Evolutionary conservation across 2,888 invertebrate genomes (phyloP).

Genomic region (Tenthredo livida): DNA sequence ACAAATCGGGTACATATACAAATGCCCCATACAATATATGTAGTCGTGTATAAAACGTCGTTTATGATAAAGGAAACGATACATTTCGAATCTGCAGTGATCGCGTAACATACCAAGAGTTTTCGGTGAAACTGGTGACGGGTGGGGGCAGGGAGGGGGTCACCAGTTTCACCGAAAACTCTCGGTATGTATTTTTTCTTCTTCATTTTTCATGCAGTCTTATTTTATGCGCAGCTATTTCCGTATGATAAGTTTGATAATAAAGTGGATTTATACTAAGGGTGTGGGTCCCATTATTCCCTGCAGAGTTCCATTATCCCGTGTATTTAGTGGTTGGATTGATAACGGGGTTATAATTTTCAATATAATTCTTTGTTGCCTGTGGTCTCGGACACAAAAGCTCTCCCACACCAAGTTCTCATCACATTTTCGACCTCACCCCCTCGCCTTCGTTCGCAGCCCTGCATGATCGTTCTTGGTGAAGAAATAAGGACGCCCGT

Average conservation of each 20-base stretch:
- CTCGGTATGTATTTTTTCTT: background rate
- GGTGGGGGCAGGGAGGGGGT: too few species aligned
- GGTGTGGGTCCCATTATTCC: background rate
- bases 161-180: too few species aligned
- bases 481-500: background rate
- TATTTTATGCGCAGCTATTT: background rate
- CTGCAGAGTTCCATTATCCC: background rate
- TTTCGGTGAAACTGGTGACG: too few species aligned
- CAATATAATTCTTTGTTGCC: slow-evolving; percentile 37
- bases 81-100: too few species aligned
- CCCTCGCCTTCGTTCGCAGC: background rate
- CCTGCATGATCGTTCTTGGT: background rate
- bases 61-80: too few species aligned
- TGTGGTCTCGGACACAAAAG: background rate
- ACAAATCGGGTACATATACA: too few species aligned
- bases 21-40: too few species aligned
- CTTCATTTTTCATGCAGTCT: background rate
- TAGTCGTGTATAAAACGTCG: too few species aligned
- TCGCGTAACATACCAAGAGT: too few species aligned
- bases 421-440: background rate
- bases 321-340: background rate
- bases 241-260: background rate
- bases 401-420: background rate
- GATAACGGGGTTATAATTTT: slow-evolving; percentile 44
- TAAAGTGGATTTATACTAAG: background rate